Base-by-base conservation (phyloP, 2,113 vertebrate species). In the Columba janthina region DNA sequence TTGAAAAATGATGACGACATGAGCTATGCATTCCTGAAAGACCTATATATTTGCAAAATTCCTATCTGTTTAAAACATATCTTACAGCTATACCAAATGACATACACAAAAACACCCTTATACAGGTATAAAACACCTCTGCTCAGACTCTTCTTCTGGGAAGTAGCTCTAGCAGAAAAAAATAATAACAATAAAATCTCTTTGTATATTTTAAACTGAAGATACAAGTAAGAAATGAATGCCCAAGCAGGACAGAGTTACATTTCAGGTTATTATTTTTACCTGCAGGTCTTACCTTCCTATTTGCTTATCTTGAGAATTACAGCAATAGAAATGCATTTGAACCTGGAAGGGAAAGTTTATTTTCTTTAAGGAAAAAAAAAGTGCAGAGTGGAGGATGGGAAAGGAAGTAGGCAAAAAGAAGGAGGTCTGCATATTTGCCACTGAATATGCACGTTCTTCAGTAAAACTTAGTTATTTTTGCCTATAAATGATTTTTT, bases 351-450 rank as follows among this genome's bases (percentile, higher is more conserved):
- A 90, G 16, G 8, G 36, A 66, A 89, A 83, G 85, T 87, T 94
- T 85, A 46, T 91, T 93, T 94, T 89, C 78, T 85, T 88, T 40
- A 58, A 87, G 50, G 21, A 19, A 21, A 90, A 54, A 67, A 75
- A 50, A 32, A 1, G 1, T 15, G 51, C 38, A 92, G 89, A 18
- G 25, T 85, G 94, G 81, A 96, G 87, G 93, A 89, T 91, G 89
- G 91, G 93, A 94, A 95, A 93, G 84, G 95, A 96, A 94, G 62
- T 1, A 53, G 40, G 66, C 65, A 92, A 82, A 69, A 51, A 89
- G n/a, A 62, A 89, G 26, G 84, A 79, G 54, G 64, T 58, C 64
- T 96, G 85, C 81, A 21, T 56, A 85, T 82, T 73, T 74, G 85
- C 88, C 92, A 74, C 25, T 6, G 79, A 88, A 85, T 85, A 82